Conservation (phyloP, 2,113 vertebrate genomes). For the Acrocephalus kingi region DNA sequence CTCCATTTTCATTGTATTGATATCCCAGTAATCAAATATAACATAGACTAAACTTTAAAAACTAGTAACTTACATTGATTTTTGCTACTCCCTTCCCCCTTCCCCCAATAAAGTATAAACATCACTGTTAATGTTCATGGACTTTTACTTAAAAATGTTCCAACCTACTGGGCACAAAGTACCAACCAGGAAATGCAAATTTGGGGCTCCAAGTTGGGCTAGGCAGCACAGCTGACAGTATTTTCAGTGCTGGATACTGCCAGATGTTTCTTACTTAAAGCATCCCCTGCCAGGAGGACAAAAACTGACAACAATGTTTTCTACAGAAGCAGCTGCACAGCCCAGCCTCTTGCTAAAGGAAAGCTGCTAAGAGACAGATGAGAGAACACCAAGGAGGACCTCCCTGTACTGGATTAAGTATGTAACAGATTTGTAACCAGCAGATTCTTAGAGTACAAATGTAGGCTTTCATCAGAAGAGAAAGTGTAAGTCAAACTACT, state of each 20-base stretch:
- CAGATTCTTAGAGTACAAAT: background rate
- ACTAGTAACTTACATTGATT: constrained; percentile 50
- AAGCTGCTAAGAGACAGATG: constrained; percentile 54
- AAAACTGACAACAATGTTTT: constrained; percentile 64
- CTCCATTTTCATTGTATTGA: constrained; percentile 65
- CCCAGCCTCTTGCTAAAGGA: constrained; percentile 39
- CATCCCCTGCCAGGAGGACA: constrained; percentile 48
- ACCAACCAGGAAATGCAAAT: constrained; percentile 47
- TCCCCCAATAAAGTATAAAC: constrained; percentile 63
- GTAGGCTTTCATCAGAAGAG: constrained; percentile 17
- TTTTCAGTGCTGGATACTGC: constrained; percentile 55
- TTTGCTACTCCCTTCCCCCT: constrained; percentile 26
- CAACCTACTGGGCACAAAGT: constrained; percentile 4
- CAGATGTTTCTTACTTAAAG: constrained; percentile 61
- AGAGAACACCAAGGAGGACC: constrained; percentile 36
- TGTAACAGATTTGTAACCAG: background rate
- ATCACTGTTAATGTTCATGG: constrained; percentile 54
- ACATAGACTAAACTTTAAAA: constrained; percentile 71
- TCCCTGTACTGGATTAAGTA: constrained; percentile 16
- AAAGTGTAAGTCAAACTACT: background rate
- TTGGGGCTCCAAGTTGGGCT: constrained; percentile 51
- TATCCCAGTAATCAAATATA: constrained; percentile 81
- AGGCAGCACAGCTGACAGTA: constrained; percentile 51
- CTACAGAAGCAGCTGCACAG: constrained; percentile 52
- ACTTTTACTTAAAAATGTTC: constrained; percentile 62